These are phyloP conservation scores for Melanotaenia pygmaea DNA, from an alignment of 2,797 vertebrate genomes.

Conservation along the genomic window DNA sequence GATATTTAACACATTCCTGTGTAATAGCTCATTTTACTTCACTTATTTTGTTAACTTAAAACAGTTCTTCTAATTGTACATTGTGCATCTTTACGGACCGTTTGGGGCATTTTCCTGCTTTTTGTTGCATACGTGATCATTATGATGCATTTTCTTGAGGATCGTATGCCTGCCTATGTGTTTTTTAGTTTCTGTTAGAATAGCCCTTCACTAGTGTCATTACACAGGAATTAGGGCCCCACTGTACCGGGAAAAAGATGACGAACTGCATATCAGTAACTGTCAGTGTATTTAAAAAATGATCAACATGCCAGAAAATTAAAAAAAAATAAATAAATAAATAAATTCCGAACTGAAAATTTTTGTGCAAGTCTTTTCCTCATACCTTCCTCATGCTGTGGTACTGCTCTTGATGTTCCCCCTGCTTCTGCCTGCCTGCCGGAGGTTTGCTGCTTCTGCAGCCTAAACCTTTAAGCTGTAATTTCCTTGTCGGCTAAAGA, in stretches of 20 bases:
- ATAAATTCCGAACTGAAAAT: conserved; percentile 71
- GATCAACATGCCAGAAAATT: conserved; percentile 75
- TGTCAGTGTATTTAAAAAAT: conserved; percentile 82
- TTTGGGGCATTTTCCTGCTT: conserved; percentile 74
- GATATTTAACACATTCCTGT: conserved; percentile 84
- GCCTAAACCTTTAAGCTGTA: conserved; percentile 28
- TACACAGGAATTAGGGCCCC: conserved; percentile 80
- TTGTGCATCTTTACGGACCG: conserved; percentile 59
- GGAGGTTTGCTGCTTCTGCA: conserved; percentile 8
- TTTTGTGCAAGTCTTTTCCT: conserved; percentile 54
- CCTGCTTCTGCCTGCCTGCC: conserved; percentile 1
- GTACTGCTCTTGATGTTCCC: background rate
- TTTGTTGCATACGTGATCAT: conserved; percentile 55
- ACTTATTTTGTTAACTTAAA: conserved; percentile 51
- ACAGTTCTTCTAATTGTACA: conserved; percentile 35
- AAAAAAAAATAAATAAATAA: conserved; percentile 64
- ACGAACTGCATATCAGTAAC: conserved; percentile 79
- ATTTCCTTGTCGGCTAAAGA: conserved; percentile 21
- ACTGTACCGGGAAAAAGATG: conserved; percentile 66
- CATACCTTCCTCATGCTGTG: too few relatives aligned
- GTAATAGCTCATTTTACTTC: conserved; percentile 76
- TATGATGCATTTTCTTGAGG: conserved; percentile 53
- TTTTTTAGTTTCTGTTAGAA: conserved; percentile 68
- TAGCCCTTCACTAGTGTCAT: conserved; percentile 73
- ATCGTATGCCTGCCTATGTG: conserved; percentile 62